A percentile compares a stretch with the other conserved stretches of the same genome.
These are phyloP conservation scores for Gisinianus flammeolus DNA, from an alignment of 2,888 invertebrate genomes.

Conservation along the genomic window DNA sequence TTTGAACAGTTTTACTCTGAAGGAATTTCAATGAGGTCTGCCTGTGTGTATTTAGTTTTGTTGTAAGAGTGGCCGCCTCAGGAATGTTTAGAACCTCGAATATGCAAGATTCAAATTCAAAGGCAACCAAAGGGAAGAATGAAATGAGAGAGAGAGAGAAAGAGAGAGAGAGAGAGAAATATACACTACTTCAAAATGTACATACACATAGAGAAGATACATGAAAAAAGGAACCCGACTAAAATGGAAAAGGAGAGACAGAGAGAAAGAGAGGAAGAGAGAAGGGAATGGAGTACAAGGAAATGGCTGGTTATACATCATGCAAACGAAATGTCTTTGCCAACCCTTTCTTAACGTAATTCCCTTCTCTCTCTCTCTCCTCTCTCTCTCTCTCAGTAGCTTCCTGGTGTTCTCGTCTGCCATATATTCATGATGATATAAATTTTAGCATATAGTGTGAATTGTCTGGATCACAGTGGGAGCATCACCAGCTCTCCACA, in stretches of 20 bases:
- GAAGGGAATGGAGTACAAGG: slow-evolving; percentile 15
- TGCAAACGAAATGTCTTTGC: slow-evolving; percentile 52
- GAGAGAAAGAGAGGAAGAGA: background rate
- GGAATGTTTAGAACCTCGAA: no score
- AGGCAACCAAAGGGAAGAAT: background rate
- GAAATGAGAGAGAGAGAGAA: background rate
- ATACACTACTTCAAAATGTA: background rate
- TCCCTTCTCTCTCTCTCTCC: slow-evolving; percentile 37
- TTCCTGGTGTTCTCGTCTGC: slow-evolving; percentile 33
- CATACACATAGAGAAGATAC: background rate
- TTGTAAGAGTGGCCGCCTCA: no score
- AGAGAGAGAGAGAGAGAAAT: background rate
- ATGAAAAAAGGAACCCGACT: background rate
- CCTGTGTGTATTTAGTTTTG: no score
- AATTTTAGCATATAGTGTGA: slow-evolving; percentile 40
- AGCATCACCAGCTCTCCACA: slow-evolving; percentile 15
- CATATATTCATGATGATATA: no score
- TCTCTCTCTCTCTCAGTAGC: slow-evolving; percentile 10
- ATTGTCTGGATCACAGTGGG: slow-evolving; percentile 37
- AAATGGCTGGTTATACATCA: slow-evolving; percentile 54
- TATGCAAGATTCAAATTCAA: background rate
- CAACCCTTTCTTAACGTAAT: slow-evolving; percentile 46
- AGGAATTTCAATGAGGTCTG: background rate
- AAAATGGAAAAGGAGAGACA: slow-evolving; percentile 6
- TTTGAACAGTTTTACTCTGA: background rate